Evolutionary conservation across 2,113 vertebrate genomes (phyloP).

Genomic region (Mungos mungo): DNA sequence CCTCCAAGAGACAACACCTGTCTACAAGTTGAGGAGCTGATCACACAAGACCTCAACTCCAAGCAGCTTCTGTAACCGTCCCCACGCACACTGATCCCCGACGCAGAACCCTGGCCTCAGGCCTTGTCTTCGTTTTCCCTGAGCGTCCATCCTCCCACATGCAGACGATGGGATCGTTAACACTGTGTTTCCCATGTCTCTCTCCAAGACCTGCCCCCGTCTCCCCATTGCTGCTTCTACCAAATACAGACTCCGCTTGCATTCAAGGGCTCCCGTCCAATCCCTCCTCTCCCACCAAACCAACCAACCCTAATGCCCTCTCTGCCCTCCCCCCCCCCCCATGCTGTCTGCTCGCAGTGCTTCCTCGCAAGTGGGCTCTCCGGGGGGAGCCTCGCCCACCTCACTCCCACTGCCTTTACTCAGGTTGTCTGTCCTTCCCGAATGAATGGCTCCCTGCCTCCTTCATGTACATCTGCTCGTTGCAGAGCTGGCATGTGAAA

Average conservation of each 20-base stretch:
- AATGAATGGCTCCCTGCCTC: not conserved
- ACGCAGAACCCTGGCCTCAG: not conserved
- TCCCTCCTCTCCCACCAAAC: not conserved
- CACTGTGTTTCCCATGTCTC: conserved; percentile 18
- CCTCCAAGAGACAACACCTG: not conserved
- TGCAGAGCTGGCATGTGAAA: not conserved
- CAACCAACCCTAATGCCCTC: not conserved
- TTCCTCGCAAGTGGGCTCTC: not conserved
- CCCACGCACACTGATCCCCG: not conserved
- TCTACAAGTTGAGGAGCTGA: not conserved
- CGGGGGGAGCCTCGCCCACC: rapidly evolving
- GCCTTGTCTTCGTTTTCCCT: not conserved
- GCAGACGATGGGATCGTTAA: conserved; percentile 19
- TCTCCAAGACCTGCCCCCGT: conserved; percentile 26
- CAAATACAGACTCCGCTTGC: not conserved
- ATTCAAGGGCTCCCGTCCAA: not conserved
- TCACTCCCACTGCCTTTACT: too few species aligned
- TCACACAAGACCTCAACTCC: not conserved
- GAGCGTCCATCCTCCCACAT: not conserved
- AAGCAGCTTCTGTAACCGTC: not conserved
- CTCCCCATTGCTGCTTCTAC: not conserved
- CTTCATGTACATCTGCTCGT: not conserved
- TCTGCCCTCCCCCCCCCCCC: not conserved
- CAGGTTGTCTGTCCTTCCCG: not conserved
- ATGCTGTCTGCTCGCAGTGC: not conserved